Evolutionary conservation across 92 coral and sea anemone species (phyloP).

Genomic region (Phymanthus crucifer): DNA sequence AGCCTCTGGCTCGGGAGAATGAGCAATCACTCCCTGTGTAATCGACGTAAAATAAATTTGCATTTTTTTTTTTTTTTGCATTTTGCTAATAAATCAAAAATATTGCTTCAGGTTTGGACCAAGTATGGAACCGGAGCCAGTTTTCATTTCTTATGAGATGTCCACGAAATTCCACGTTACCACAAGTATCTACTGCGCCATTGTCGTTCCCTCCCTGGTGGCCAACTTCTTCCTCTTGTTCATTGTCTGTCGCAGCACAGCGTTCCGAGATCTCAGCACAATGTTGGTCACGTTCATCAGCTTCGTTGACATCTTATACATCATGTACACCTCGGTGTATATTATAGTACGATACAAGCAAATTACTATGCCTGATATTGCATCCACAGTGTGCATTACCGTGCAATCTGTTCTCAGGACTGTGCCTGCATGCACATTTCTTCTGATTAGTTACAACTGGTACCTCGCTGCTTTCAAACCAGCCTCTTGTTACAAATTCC

Average conservation of each 20-base stretch:
- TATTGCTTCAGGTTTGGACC: neutral
- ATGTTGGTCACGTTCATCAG: conserved; percentile 40
- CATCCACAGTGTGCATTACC: conserved; percentile 9
- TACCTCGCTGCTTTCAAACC: conserved; percentile 38
- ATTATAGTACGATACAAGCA: conserved; percentile 15
- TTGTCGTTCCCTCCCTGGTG: conserved; percentile 38
- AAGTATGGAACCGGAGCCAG: conserved; percentile 18
- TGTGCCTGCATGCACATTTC: conserved; percentile 22
- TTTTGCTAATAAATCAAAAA: too few species aligned
- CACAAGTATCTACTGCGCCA: conserved; percentile 36
- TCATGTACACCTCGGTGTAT: conserved; percentile 14
- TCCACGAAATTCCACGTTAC: conserved; percentile 38
- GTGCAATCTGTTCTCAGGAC: conserved; percentile 23
- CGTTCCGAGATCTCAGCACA: conserved; percentile 63
- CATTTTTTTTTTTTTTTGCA: too few species aligned
- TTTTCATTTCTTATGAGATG: conserved; percentile 9
- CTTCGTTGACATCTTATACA: conserved; percentile 30
- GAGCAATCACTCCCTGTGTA: too few species aligned
- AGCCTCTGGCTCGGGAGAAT: too few species aligned
- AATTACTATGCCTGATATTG: neutral
- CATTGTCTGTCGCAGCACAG: conserved; percentile 49
- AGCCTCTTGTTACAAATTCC: conserved; percentile 34
- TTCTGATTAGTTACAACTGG: conserved; percentile 33
- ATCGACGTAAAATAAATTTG: too few species aligned
- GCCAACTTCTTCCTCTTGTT: conserved; percentile 51